A percentile compares a stretch with the other conserved stretches of the same genome.
phyloP scores from a whole-genome alignment of 2,888 invertebrate species.

The Netelia inedita region DNA sequence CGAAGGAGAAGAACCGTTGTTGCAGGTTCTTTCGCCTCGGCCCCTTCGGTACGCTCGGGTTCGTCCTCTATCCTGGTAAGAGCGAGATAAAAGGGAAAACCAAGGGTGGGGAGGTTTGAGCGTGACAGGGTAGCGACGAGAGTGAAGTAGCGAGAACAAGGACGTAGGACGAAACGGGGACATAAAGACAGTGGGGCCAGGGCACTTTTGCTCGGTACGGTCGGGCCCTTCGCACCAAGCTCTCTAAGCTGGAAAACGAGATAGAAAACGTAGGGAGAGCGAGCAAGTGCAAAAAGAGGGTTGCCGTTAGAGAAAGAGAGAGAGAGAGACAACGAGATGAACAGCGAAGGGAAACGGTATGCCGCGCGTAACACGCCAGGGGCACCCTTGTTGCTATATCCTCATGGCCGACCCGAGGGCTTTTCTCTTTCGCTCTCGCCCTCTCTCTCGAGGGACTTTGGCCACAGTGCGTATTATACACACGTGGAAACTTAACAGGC shows the following conservation, averaged over 20 bases:
- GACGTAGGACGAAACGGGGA: too few species aligned
- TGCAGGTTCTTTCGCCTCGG: constrained; percentile 18
- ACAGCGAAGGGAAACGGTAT: constrained; percentile 21
- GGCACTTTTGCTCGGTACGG: too few species aligned
- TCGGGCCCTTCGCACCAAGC: too few species aligned
- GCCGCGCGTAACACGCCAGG: constrained; percentile 48
- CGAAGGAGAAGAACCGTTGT: constrained; percentile 17
- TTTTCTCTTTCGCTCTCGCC: constrained; percentile 76
- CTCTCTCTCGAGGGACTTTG: constrained; percentile 78
- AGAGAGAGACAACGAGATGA: too few species aligned
- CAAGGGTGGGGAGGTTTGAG: background rate
- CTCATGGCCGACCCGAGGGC: constrained; percentile 27
- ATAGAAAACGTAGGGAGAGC: constrained; percentile 1
- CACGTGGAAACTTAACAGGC: constrained; percentile 76
- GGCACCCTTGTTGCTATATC: constrained; percentile 46
- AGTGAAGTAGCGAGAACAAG: too few species aligned
- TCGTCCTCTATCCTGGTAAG: constrained; percentile 19
- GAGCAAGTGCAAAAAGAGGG: constrained; percentile 14
- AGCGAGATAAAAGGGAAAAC: constrained; percentile 46
- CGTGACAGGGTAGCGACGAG: too few species aligned
- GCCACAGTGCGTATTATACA: constrained; percentile 71
- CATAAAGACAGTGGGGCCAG: too few species aligned
- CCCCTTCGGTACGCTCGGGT: constrained; percentile 1
- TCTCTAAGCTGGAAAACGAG: constrained; percentile 15
- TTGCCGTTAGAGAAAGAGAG: too few species aligned